Base-by-base conservation (phyloP, 2,113 vertebrate species). In the Ciconia boyciana region DNA sequence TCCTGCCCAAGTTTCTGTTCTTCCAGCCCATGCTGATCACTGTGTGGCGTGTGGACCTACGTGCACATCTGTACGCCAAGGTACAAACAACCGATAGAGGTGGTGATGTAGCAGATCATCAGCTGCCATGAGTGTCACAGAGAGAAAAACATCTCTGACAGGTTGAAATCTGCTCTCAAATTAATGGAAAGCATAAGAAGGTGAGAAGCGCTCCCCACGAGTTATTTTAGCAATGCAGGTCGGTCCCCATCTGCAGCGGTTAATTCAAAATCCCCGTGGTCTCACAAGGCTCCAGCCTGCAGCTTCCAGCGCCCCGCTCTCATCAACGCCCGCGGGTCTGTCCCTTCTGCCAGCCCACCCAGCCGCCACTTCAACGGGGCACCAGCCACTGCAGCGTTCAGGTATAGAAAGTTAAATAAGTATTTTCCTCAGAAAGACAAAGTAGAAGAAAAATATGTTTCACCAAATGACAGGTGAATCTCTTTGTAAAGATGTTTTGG, bases 21-120 rank as follows among this genome's bases (percentile, higher is more conserved):
- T 70, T 80, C 57, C 75, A 80, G 70, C 43, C 62, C 11, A 3
- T 5, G 5, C 54, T n/a, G 77, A n/a, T 74, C 65, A 43, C 51
- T 48, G 11, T 0, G 5, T 64, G 68, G 19, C 52, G 52, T 3
- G 18, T 52, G 86, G 69, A 89, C 34, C 34, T 43, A 7, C 74
- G 15, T 3, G 3, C 66, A 48, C 43, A 17, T 5, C 52, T 29
- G 61, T 39, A 15, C 54, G 46, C 41, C 34, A 9, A 2, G 3
- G 31, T 11, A 32, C 2, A 4, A 68, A 28, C 61, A 44, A 52
- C 84, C 64, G 51, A 29, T 62, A 13, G 82, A 93, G 71, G 92
- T 80, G 90, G 68, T 83, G 90, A 90, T 70, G 62, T 72, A 70
- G 68, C 93, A 96, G 90, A 74, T 95, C 71, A 20, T 94, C 78